Percentiles rank a stretch among this genome's conserved stretches.
phyloP scores from a whole-genome alignment of 2,888 invertebrate genomes.

The Agrotis segetum region DNA sequence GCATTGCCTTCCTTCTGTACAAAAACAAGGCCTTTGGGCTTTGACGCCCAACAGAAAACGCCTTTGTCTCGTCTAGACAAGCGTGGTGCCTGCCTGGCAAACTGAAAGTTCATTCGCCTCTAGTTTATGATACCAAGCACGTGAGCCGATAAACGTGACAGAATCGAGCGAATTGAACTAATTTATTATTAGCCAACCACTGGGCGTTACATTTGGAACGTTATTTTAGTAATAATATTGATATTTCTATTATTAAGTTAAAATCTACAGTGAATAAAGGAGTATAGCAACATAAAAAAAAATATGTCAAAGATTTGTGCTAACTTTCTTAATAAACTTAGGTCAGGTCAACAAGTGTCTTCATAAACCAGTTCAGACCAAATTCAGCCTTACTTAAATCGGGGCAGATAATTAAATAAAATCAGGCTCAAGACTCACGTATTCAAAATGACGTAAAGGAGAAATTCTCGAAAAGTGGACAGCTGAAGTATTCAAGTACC shows the following conservation, averaged over 20 bases:
- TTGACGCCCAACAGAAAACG: conserved; percentile 18
- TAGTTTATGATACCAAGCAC: conserved; percentile 58
- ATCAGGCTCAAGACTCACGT: not conserved
- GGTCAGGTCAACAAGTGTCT: not conserved
- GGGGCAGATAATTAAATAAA: conserved; percentile 18
- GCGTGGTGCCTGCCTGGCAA: conserved; percentile 40
- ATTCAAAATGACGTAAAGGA: conserved; percentile 24
- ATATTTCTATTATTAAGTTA: too few species aligned
- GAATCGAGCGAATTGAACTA: conserved; percentile 46
- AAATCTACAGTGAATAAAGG: too few species aligned
- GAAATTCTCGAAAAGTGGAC: conserved; percentile 35
- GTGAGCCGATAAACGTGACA: conserved; percentile 65
- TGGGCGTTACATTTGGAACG: not conserved
- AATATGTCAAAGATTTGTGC: not conserved
- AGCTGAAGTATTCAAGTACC: not conserved
- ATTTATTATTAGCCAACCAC: conserved; percentile 18
- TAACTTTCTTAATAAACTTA: not conserved
- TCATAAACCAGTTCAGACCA: conserved; percentile 4
- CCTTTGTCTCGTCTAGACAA: conserved; percentile 42
- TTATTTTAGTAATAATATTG: conserved; percentile 4
- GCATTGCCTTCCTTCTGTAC: not conserved
- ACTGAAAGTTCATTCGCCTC: conserved; percentile 64
- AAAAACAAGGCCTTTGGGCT: conserved; percentile 5
- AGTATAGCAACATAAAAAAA: too few species aligned
- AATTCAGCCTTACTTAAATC: conserved; percentile 12